Conservation (phyloP, 2,888 invertebrate species). For the Ganaspis brasiliensis region DNA sequence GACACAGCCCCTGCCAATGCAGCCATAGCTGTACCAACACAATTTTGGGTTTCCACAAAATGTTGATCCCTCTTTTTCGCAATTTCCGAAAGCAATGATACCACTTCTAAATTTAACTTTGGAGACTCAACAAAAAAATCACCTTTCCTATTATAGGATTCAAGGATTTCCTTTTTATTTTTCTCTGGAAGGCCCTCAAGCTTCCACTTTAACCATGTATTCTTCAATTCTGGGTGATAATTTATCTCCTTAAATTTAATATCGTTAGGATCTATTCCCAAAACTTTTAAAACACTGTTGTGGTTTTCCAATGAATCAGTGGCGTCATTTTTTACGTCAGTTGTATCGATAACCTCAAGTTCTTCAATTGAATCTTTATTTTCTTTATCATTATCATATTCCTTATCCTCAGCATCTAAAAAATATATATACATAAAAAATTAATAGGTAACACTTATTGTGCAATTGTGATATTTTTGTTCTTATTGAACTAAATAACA, state of each 20-base stretch:
- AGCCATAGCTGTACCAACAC: conserved; percentile 44
- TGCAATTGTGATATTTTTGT: conserved; percentile 36
- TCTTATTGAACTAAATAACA: conserved; percentile 40
- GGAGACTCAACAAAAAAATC: conserved; percentile 21
- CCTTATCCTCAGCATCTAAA: not conserved
- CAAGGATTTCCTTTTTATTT: conserved; percentile 48
- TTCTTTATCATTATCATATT: not conserved
- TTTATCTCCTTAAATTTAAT: conserved; percentile 47
- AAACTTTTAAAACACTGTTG: conserved; percentile 43
- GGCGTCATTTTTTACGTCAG: not conserved
- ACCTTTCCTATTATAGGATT: conserved; percentile 3
- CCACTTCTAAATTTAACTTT: conserved; percentile 17
- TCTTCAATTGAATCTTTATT: not conserved
- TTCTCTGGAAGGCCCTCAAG: conserved; percentile 48
- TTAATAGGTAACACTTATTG: conserved; percentile 2
- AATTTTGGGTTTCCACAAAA: conserved; percentile 15
- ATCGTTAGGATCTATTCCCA: conserved; percentile 49
- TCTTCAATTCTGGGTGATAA: conserved; percentile 46
- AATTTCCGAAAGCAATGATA: not conserved
- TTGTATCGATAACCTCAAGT: not conserved
- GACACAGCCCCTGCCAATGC: conserved; percentile 48
- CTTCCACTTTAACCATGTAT: conserved; percentile 49
- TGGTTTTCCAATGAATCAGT: not conserved
- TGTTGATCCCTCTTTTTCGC: conserved; percentile 33
- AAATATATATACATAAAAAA: not conserved